These are phyloP conservation scores for Thunnus maccoyii DNA, from an alignment of 2,113 vertebrate species.

Conservation along the genomic window DNA sequence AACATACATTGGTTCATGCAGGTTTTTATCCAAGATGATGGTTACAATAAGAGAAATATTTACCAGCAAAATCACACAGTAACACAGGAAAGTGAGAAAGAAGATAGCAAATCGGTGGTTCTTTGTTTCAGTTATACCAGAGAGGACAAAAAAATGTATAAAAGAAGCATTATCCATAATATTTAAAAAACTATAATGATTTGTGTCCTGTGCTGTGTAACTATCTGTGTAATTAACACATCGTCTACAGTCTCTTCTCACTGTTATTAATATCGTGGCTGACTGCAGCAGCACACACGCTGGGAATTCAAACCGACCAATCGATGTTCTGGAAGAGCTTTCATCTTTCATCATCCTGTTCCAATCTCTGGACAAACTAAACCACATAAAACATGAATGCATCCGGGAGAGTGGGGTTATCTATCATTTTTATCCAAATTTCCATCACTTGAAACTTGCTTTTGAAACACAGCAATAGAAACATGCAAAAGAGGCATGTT, in stretches of 20 bases:
- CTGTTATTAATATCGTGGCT: neutral
- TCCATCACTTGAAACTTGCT: too few species aligned
- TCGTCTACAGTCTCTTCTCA: neutral
- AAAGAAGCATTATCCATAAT: constrained; percentile 41
- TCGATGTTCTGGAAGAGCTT: constrained; percentile 5
- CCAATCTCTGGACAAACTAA: too few species aligned
- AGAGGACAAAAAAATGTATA: constrained; percentile 42
- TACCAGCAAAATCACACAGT: constrained; percentile 35
- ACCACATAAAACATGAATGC: too few species aligned
- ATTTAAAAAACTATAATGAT: too few species aligned
- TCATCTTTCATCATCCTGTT: too few species aligned
- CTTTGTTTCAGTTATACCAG: constrained; percentile 46
- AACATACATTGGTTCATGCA: constrained; percentile 73
- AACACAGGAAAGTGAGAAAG: constrained; percentile 47
- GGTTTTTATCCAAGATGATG: constrained; percentile 55
- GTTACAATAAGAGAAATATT: constrained; percentile 53
- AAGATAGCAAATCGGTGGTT: constrained; percentile 23
- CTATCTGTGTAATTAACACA: too few species aligned
- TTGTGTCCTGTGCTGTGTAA: neutral
- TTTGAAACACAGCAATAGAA: too few species aligned
- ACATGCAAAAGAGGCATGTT: too few species aligned
- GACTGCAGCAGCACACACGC: neutral
- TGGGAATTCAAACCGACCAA: constrained; percentile 18
- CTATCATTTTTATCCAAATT: too few species aligned
- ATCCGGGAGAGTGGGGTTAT: too few species aligned